Percentiles rank a stretch among this genome's conserved stretches.
Evolutionary conservation across 2,888 invertebrate genomes (phyloP).

Genomic region (Oxycera nigricornis): DNA sequence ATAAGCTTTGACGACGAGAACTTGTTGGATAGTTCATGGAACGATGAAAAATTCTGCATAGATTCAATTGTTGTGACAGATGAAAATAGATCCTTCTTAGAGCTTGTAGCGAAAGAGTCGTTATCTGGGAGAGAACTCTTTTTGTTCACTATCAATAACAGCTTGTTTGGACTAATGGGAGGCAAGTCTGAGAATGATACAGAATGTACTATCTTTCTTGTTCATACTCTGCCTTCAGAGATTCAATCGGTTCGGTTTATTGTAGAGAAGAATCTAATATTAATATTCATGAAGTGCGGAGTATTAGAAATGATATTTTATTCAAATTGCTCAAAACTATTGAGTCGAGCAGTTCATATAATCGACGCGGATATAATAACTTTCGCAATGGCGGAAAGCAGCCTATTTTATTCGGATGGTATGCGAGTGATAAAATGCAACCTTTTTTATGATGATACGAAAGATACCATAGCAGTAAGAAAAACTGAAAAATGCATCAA

Average conservation of each 20-base stretch:
- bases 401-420: slow-evolving; percentile 50
- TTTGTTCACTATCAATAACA: slow-evolving; percentile 56
- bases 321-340: slow-evolving; percentile 49
- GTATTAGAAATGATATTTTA: slow-evolving; percentile 58
- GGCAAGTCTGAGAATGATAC: slow-evolving; percentile 43
- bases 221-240: slow-evolving; percentile 34
- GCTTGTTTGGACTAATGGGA: slow-evolving; percentile 52
- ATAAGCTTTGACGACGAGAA: slow-evolving; percentile 57
- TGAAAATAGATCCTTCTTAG: slow-evolving; percentile 52
- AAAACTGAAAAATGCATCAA: slow-evolving; percentile 52
- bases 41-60: slow-evolving; percentile 53
- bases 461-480: slow-evolving; percentile 51
- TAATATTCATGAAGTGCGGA: slow-evolving; percentile 56
- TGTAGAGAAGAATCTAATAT: slow-evolving; percentile 49
- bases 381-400: slow-evolving; percentile 37
- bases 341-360: slow-evolving; percentile 47
- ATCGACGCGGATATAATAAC: slow-evolving; percentile 33
- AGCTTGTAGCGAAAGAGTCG: slow-evolving; percentile 46
- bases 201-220: slow-evolving; percentile 29
- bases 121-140: slow-evolving; percentile 50
- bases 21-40: slow-evolving; percentile 56
- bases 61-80: slow-evolving; percentile 49
- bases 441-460: slow-evolving; percentile 50
- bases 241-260: slow-evolving; percentile 40
- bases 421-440: slow-evolving; percentile 53